Base-by-base conservation (phyloP, 2,113 vertebrate species). In the Mixornis gularis region DNA sequence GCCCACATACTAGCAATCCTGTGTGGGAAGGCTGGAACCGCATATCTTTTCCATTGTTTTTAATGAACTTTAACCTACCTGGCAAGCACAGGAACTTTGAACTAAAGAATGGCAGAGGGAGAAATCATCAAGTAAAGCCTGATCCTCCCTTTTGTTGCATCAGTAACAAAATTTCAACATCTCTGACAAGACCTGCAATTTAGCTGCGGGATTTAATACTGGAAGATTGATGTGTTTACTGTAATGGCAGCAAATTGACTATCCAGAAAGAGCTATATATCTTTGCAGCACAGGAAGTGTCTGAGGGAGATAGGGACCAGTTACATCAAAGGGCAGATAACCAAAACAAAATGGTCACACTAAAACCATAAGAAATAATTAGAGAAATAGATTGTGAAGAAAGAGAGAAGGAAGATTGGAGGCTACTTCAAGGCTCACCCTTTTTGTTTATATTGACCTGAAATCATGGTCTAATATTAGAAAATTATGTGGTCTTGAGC, bases 221-320 rank as follows among this genome's bases (percentile, higher is more conserved):
- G 60, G 76, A 87, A 91, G 93, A 94, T 86, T 93, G 89, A 96
- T 90, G 72, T 94, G 88, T 96, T 95, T 96, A 86, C 81, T 92
- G 46, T 94, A 93, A 93, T 95, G 87, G 91, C 59, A 94, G 82
- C 77, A 89, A 92, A 96, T 87, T 92, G 91, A 73, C 81, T 91
- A 55, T 62, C 84, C 84, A 86, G 71, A 90, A 95, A 84, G 52
- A 74, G 10, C 27, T 49, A 21, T 81, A 56, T 82, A 85, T 92
- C 81, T 92, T 77, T 83, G 79, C 74, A 95, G 56, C 2, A 4
- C 68, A 90, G 87, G 78, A 95, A 94, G 36, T 73, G 63, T 59
- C 92, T 91, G 59, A 77, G 78, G 36, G 71, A 96, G 89, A 96
- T 55, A 85, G 63, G 73, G 20, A 55, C 48, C 73, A 79, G 63